Evolutionary conservation across 2,888 invertebrate genomes (phyloP), one percentile per base, ranked within the genome.

Genomic region (Pseudolycoriella hygida): DNA sequence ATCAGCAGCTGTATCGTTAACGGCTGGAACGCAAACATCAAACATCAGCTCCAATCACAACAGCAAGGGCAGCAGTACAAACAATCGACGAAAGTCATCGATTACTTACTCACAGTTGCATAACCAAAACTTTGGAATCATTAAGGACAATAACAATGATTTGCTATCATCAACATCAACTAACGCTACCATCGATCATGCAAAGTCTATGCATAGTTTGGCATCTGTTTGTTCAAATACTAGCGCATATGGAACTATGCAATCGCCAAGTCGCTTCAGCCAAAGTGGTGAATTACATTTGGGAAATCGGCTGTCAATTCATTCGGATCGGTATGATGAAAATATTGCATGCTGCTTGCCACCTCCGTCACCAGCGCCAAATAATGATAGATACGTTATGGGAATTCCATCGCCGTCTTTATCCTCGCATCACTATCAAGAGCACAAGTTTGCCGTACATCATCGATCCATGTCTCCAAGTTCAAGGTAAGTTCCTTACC

Each of bases 351-450:
- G 61, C 39, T 60, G 61, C 40, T 48, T 62, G 31, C 63, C 66
- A 2, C 66, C 66, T 8, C 65, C 66, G 10, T 66, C 66, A 3
- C 66, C 66, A 12, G 65, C 66, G 2, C 66, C 66, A 5, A 64
- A 60, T 38, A 61, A 56, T 48, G 66, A 65, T 46, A 57, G 61
- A 15, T 58, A 55, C 46, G 52, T 62, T 47, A 56, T 58, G 50
- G 52, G 55, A 17, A 49, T 51, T 19, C 50, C 54, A 20, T 48
- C 55, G 6, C 55, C 56, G 6, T 50, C 53, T 19, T 37, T 20
- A 10, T 30, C 37, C n/a, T 6, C 38, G 4, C 47, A 15, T 31
- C 44, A 25, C 14, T 43, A 42, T 25, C 43, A 37, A 48, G 49
- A 19, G 48, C 53, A 38, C 47, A 31, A 47, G 15, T 34, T 34